phyloP scores from a whole-genome alignment of 2,888 invertebrate species.

The Ischnus inquisitorius region DNA sequence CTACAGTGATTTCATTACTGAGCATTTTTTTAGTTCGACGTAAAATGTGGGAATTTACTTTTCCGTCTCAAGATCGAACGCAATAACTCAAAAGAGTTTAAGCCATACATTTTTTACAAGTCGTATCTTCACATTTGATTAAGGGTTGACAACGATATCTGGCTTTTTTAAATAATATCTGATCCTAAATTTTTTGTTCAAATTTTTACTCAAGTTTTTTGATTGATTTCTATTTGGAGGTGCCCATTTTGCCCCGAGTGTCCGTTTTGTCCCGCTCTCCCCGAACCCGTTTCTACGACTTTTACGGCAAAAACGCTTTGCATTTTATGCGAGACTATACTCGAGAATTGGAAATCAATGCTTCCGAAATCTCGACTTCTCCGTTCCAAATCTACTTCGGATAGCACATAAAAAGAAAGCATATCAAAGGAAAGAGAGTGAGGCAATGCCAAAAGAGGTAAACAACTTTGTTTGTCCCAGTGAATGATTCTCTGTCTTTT shows the following conservation, averaged over 20 bases:
- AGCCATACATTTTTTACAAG: too few relatives aligned
- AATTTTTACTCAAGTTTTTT: too few relatives aligned
- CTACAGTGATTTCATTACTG: too few relatives aligned
- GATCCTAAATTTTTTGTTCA: too few relatives aligned
- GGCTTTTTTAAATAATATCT: too few relatives aligned
- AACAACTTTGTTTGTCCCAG: not conserved
- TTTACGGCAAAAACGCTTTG: not conserved
- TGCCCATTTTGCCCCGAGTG: not conserved
- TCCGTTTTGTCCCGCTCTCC: not conserved
- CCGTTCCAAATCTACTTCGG: slow-evolving; percentile 4
- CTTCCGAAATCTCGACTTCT: not conserved
- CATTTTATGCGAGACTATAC: not conserved
- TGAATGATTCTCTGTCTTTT: not conserved
- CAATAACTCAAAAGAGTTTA: too few relatives aligned
- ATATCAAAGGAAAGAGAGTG: not conserved
- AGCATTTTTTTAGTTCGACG: too few relatives aligned
- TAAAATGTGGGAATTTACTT: too few relatives aligned
- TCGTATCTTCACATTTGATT: too few relatives aligned
- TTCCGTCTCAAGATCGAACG: too few relatives aligned
- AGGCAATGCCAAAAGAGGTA: not conserved
- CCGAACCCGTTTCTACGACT: not conserved
- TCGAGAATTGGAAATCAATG: slow-evolving; percentile 31
- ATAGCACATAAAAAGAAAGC: not conserved
- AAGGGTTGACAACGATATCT: too few relatives aligned
- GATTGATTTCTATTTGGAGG: too few relatives aligned